Evolutionary conservation across 2,888 invertebrate species (phyloP).

Genomic region (Volucella inanis): DNA sequence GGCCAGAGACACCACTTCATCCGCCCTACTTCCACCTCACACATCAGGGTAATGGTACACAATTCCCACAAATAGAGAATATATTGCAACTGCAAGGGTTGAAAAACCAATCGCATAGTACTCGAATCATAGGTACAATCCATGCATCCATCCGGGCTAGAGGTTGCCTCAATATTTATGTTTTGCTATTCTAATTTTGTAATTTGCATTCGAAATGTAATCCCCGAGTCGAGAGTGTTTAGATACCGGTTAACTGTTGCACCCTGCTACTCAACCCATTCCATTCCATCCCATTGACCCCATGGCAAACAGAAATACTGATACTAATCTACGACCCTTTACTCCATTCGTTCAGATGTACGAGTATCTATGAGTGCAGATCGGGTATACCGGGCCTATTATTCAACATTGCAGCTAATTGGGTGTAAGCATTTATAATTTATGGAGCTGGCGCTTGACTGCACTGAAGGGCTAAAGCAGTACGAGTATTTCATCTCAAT

Average conservation of each 20-base stretch:
- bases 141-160: constrained; percentile 11
- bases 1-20: constrained; percentile 27
- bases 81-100: constrained; percentile 33
- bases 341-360: neutral
- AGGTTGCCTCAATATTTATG: constrained; percentile 53
- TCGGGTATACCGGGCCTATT: constrained; percentile 12
- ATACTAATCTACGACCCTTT: constrained; percentile 14
- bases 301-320: constrained; percentile 50
- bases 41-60: neutral
- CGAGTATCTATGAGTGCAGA: too few relatives aligned
- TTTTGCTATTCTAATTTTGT: constrained; percentile 67
- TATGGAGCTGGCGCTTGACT: constrained; percentile 4
- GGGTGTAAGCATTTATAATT: constrained; percentile 58
- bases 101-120: constrained; percentile 28
- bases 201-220: constrained; percentile 72
- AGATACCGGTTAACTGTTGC: constrained; percentile 52
- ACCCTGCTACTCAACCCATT: neutral
- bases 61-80: too few relatives aligned
- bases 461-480: constrained; percentile 9
- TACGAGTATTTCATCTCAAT: neutral
- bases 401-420: constrained; percentile 61
- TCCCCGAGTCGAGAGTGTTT: constrained; percentile 42
- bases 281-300: neutral
- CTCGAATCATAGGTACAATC: too few relatives aligned
- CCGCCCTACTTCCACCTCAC: neutral